Evolutionary conservation across 2,797 vertebrate species (phyloP).

Genomic region (Macrochelys suwanniensis): DNA sequence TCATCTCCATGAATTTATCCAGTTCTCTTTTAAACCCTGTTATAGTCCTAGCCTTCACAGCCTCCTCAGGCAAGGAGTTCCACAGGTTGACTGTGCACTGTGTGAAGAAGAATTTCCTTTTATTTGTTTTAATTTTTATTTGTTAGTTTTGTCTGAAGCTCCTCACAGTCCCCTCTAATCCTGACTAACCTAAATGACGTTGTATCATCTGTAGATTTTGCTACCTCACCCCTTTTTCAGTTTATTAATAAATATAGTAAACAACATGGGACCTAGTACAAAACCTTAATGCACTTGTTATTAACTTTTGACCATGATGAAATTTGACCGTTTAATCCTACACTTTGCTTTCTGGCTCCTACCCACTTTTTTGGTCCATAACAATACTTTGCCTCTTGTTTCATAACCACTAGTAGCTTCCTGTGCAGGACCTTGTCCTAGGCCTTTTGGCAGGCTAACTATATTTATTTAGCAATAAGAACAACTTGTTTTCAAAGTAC

Average conservation of each 20-base stretch:
- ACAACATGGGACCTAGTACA: rapidly evolving
- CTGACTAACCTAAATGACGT: not conserved
- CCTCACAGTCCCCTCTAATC: rapidly evolving
- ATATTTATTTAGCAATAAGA: not conserved
- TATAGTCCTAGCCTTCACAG: too few species aligned
- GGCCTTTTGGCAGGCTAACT: not conserved
- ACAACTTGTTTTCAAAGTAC: not conserved
- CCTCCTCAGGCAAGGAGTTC: too few species aligned
- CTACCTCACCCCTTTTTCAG: not conserved
- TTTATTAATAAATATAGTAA: not conserved
- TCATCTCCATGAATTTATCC: too few species aligned
- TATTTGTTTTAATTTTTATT: too few species aligned
- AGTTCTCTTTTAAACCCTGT: too few species aligned
- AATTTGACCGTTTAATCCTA: not conserved
- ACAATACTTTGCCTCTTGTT: not conserved
- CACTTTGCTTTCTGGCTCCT: too few species aligned
- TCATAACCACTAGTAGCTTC: not conserved
- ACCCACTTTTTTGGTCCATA: not conserved
- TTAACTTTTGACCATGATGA: not conserved
- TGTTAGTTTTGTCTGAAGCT: not conserved
- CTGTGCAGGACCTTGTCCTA: not conserved
- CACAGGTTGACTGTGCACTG: too few species aligned
- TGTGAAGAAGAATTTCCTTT: too few species aligned
- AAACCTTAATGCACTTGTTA: not conserved
- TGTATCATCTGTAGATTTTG: not conserved